Base-by-base conservation (phyloP, 2,888 invertebrate species). In the Apodemia hepburni region DNA sequence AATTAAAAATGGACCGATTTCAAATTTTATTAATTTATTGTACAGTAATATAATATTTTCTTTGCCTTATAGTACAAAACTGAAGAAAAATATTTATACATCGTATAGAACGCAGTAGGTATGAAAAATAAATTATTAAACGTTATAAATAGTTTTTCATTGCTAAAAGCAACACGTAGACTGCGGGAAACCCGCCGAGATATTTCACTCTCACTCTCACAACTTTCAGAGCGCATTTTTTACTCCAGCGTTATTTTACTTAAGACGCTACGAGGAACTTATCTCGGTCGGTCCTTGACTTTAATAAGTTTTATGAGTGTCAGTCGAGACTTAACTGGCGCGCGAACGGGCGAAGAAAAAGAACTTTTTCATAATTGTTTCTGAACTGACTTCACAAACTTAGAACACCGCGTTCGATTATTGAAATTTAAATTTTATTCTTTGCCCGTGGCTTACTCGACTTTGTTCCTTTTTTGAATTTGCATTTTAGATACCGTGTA, bases 231-330 rank as follows among this genome's bases (percentile, higher is more conserved):
- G 81, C 78, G 81, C 84, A 81, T 85, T 89, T 89, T 87, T 89
- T 87, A 83, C 76, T 72, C 76, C 82, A 75, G 78, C 87, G 86
- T 88, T 89, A 89, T 91, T 90, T 91, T 89, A 91, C 90, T 89
- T 87, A 90, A 89, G 89, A 85, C 85, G 81, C 80, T 62, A 45
- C 78, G 86, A 81, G 81, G 82, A 91, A 89, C 87, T 89, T 90
- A 89, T 88, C 90, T 89, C 86, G 87, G 85, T 80, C 87, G 87
- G 90, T 90, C 87, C 89, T 90, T 90, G 90, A 90, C 90, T 90
- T 90, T 89, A 90, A 90, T 90, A 90, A 91, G 89, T 91, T 90
- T 90, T 88, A 89, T 87, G 89, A 90, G 88, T 87, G 89, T 87
- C 88, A 87, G 87, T 82, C 85, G 85, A 78, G 86, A 86, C 85